Base-by-base conservation (phyloP, 1,140 invertebrate species). In the Drosophila ironensis region DNA sequence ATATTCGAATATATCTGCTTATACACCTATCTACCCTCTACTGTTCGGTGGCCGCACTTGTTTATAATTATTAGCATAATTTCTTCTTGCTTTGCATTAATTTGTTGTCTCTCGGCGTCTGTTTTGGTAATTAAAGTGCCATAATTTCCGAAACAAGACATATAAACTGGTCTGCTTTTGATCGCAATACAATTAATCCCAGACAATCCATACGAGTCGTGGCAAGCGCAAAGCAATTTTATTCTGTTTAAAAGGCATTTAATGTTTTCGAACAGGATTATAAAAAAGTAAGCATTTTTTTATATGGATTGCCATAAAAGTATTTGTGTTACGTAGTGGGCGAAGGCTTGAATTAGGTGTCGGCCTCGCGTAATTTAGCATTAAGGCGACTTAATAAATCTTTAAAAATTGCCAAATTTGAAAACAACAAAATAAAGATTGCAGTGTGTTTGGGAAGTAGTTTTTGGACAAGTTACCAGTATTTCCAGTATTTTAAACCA, bases 61-160 rank as follows among this genome's bases (percentile, higher is more conserved):
- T 72, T 80, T 73, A 86, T 86, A 86, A 86, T 86, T 87, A 86
- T 86, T 86, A 86, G 71, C 80, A 86, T 86, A 86, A 86, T 86
- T 86, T 80, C 54, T 68, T 86, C 71, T 80, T 80, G 80, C 75
- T 86, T 86, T 59, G 80, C 80, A 80, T 84, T 74, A 71, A 66
- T 72, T 71, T 63, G 48, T 54, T 37, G 47, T 53, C 22, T 11
- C 38, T 60, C 35, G 47, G 37, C 46, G 53, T 76, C 76, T 56
- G 53, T 71, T 72, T 72, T 76, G 72, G 72, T 57, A 77, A 84
- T 84, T 84, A 78, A 84, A 77, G 59, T 70, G 78, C 63, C 77
- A 84, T 77, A 61, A 77, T 77, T 77, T 64, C 19, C 51, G 33
- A 70, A 73, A 50, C 40, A 46, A 57, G 27, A 51, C 51, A 66